phyloP scores from a whole-genome alignment of 2,888 invertebrate species.

The Acleris literana region DNA sequence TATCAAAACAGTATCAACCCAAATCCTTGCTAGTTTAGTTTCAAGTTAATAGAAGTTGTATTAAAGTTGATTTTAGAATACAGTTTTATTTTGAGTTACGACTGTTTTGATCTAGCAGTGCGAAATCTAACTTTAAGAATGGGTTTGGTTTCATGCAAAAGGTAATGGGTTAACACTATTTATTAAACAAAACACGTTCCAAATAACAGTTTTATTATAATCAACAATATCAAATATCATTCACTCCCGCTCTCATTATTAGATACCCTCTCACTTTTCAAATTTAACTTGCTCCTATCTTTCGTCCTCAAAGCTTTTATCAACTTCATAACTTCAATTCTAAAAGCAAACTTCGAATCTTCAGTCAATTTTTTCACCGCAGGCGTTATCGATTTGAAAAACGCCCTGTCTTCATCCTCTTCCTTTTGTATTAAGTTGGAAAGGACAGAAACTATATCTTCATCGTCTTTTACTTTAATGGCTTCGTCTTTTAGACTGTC shows the following conservation, averaged over 20 bases:
- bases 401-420: conserved; percentile 68
- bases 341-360: conserved; percentile 60
- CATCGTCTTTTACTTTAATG: conserved; percentile 29
- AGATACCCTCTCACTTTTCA: conserved; percentile 8
- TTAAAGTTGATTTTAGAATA: no score
- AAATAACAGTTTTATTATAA: background rate
- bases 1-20: no score
- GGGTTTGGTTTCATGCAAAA: no score
- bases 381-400: conserved; percentile 67
- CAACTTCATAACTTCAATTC: conserved; percentile 63
- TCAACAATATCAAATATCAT: conserved; percentile 9
- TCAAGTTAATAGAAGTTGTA: no score
- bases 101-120: no score
- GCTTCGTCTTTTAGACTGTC: conserved; percentile 19
- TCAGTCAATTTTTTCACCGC: conserved; percentile 60
- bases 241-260: conserved; percentile 29
- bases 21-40: no score
- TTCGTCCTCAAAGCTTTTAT: conserved; percentile 52
- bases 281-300: conserved; percentile 41
- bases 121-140: no score
- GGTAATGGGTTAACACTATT: no score
- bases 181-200: background rate
- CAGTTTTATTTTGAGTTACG: no score
- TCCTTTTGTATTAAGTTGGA: conserved; percentile 62
- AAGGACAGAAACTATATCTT: conserved; percentile 53